Base-by-base conservation (phyloP, 2,113 vertebrate species). In the Cheilinus undulatus region DNA sequence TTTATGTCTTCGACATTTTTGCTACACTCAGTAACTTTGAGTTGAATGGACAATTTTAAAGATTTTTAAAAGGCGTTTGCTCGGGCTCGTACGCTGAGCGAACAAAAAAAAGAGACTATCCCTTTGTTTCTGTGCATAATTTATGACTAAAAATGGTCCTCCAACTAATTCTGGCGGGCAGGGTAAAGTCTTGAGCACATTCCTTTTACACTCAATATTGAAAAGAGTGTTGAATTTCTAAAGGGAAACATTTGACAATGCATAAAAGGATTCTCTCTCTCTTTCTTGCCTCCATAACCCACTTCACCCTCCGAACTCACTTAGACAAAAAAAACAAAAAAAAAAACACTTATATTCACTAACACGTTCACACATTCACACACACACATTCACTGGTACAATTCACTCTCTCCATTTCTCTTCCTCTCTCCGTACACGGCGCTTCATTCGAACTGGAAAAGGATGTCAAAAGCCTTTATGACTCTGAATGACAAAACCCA, bases 1-100 rank as follows among this genome's bases (percentile, higher is more conserved):
- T 98, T 99, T 98, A 97, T 97, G 97, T 96, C 96, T 98, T 96
- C 97, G 96, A 99, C 97, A 99, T 99, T 99, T 97, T 98, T 99
- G 97, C 96, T 95, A 96, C 96, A 98, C 96, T 98, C 97, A 97
- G 97, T 96, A 98, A 98, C 96, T 99, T 97, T 98, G 94, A 98
- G 96, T 92, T 98, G 96, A 98, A 99, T 98, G 97, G 96, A 96
- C 96, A 98, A 97, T 98, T 98, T 98, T 97, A 96, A 97, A 97
- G 97, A 98, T 98, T 99, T 97, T 97, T 93, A 92, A 96, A 97
- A 97, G 96, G 95, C 95, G 93, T 96, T 96, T 93, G 94, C 95
- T 95, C 93, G 88, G 95, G 94, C 95, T 95, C 94, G 93, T 96
- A 95, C 91, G 94, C 94, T 88, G 65, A 70, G 93, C 85, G 92